Conservation (phyloP, 2,113 vertebrate genomes). For the Callorhinus ursinus region DNA sequence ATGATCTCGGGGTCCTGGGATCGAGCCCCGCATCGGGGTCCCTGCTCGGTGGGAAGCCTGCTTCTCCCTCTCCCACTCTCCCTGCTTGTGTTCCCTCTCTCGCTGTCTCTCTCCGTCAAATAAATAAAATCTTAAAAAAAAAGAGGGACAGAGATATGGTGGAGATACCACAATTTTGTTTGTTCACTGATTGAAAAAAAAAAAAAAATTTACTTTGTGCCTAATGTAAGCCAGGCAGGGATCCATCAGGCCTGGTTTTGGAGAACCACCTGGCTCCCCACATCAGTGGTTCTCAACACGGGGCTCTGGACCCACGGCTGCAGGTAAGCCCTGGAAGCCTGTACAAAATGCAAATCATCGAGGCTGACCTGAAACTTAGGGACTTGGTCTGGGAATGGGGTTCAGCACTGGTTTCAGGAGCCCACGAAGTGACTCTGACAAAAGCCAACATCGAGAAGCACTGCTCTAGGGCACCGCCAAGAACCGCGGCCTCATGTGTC, state of each 20-base stretch:
- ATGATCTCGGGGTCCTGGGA: no score
- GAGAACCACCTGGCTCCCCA: background rate
- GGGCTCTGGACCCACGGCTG: background rate
- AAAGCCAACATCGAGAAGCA: background rate
- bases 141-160: background rate
- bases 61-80: no score
- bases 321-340: no score
- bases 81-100: no score
- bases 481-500: rapidly evolving
- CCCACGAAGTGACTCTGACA: background rate
- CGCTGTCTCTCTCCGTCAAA: no score
- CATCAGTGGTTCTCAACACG: background rate
- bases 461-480: rapidly evolving
- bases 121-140: no score
- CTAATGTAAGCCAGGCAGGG: background rate
- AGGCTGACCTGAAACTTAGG: background rate
- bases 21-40: no score
- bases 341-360: background rate
- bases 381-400: background rate
- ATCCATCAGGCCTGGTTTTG: background rate
- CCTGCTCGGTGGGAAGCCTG: no score
- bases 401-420: background rate
- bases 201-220: background rate
- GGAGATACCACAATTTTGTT: background rate
- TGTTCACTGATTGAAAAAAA: background rate